Evolutionary conservation across 2,797 vertebrate species (phyloP).

Genomic region (Sandelia bainsii): DNA sequence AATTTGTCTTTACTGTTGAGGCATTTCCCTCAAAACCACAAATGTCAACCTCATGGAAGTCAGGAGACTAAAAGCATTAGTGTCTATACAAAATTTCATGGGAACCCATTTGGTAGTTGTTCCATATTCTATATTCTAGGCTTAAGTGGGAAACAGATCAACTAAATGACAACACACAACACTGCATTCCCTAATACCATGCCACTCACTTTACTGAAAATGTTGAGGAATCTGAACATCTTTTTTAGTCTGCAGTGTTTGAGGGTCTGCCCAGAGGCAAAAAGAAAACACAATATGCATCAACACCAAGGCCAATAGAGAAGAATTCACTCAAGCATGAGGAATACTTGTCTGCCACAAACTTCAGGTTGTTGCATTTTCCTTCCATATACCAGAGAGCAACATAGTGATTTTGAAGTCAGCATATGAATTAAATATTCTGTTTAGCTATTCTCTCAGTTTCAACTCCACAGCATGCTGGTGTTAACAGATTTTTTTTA

Average conservation of each 20-base stretch:
- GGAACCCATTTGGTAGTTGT: no score
- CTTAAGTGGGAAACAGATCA: no score
- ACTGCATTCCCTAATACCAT: no score
- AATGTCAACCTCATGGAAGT: no score
- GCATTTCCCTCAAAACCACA: no score
- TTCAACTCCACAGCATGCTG: slow-evolving; percentile 19
- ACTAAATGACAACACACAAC: no score
- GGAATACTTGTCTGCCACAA: slow-evolving; percentile 18
- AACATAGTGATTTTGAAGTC: slow-evolving; percentile 43
- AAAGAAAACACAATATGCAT: slow-evolving; percentile 36
- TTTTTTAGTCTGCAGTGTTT: slow-evolving; percentile 1
- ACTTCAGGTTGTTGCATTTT: slow-evolving; percentile 28
- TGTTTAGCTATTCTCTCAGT: slow-evolving; percentile 38
- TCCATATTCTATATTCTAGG: no score
- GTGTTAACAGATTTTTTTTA: slow-evolving; percentile 26
- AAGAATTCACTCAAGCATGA: slow-evolving; percentile 35
- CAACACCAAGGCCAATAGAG: slow-evolving; percentile 13
- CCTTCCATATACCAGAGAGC: slow-evolving; percentile 13
- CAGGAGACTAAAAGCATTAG: no score
- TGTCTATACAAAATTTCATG: no score
- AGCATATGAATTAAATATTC: slow-evolving; percentile 47
- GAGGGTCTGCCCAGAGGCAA: slow-evolving; percentile 32
- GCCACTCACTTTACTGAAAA: no score
- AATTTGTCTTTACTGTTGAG: no score
- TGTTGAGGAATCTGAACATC: no score